Percentiles rank a stretch among this genome's conserved stretches.
Conservation (phyloP, 2,888 invertebrate genomes). For the Rhogogaster chlorosoma region DNA sequence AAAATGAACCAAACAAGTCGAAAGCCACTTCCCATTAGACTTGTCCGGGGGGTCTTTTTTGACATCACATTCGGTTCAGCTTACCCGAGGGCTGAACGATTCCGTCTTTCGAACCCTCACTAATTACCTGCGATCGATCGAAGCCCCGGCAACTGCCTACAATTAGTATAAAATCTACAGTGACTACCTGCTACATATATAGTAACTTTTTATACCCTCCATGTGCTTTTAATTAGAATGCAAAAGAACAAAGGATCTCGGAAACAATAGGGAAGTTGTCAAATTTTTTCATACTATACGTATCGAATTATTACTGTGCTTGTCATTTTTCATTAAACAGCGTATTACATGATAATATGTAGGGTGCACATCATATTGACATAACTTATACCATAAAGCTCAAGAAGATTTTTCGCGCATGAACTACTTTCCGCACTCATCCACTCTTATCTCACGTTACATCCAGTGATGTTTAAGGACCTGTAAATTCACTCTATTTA, state of each 20-base stretch:
- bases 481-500: not conserved
- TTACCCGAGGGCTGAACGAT: not conserved
- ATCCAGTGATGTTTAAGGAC: not conserved
- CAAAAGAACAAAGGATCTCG: not conserved
- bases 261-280: not conserved
- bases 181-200: not conserved
- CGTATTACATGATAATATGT: too few relatives aligned
- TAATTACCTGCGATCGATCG: not conserved
- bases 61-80: not conserved
- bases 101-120: not conserved
- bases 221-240: not conserved
- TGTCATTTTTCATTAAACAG: too few relatives aligned
- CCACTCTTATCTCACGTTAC: not conserved
- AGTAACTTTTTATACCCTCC: not conserved
- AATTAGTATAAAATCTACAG: slow-evolving; percentile 1
- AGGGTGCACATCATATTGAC: too few relatives aligned
- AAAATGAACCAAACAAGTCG: not conserved
- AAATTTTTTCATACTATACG: not conserved
- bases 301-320: not conserved
- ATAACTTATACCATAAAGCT: too few relatives aligned
- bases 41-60: not conserved
- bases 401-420: too few relatives aligned
- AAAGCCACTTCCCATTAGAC: not conserved
- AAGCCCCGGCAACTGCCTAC: not conserved
- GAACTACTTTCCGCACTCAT: too few relatives aligned